Percentiles rank a stretch among this genome's conserved stretches.
Evolutionary conservation across 53 echinoderm and acorn worm genomes (phyloP).

Genomic region (Pentamera pediparva): DNA sequence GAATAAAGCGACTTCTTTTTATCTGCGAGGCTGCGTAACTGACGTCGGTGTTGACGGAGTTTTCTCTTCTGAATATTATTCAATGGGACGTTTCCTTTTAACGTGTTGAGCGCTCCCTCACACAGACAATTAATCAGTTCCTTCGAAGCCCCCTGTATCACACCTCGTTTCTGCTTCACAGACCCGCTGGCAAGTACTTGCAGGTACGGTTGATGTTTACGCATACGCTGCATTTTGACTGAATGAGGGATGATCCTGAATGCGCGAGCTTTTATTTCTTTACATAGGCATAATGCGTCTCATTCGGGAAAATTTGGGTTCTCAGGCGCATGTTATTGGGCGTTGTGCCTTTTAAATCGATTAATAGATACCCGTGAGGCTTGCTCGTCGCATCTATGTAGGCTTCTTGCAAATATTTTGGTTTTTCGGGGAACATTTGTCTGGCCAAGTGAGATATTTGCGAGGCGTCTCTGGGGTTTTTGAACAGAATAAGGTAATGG

Average conservation of each 20-base stretch:
- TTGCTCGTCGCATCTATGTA: conserved; percentile 44
- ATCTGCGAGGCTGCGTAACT: conserved; percentile 42
- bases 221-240: conserved; percentile 14
- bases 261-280: background rate
- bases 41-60: conserved; percentile 35
- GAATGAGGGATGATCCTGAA: background rate
- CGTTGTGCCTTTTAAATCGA: conserved; percentile 66
- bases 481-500: conserved; percentile 62
- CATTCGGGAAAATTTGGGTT: conserved; percentile 47
- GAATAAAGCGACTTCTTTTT: conserved; percentile 20
- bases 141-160: conserved; percentile 50
- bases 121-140: too few species aligned
- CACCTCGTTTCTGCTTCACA: conserved; percentile 46
- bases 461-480: conserved; percentile 67
- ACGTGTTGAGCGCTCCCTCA: conserved; percentile 41
- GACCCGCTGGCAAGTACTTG: conserved; percentile 55
- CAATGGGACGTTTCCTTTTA: conserved; percentile 49
- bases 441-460: conserved; percentile 61
- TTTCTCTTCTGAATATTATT: conserved; percentile 56
- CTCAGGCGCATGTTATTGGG: conserved; percentile 39
- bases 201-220: conserved; percentile 17
- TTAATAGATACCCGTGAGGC: conserved; percentile 56
- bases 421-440: conserved; percentile 64
- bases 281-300: conserved; percentile 39
- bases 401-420: conserved; percentile 57